These are phyloP conservation scores for Ophraella communa DNA, from an alignment of 2,888 invertebrate species.

Conservation along the genomic window DNA sequence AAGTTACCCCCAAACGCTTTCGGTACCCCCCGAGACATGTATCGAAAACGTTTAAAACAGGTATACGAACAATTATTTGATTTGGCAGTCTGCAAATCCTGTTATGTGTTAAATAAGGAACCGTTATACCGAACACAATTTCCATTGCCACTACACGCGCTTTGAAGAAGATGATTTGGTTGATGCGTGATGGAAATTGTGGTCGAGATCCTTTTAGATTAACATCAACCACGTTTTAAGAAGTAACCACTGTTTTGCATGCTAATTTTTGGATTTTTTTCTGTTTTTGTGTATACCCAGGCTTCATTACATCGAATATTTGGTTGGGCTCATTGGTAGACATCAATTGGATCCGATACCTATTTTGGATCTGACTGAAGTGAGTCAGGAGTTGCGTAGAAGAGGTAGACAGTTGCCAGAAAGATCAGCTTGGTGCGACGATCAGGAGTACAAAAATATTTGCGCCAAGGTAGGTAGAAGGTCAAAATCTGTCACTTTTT, in stretches of 20 bases:
- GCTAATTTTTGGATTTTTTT: not conserved
- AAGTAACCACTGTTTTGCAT: not conserved
- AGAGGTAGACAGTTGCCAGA: constrained; percentile 85
- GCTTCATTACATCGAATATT: constrained; percentile 94
- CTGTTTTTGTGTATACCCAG: constrained; percentile 51
- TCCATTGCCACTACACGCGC: too few species aligned
- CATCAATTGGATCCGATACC: constrained; percentile 86
- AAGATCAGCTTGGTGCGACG: constrained; percentile 81
- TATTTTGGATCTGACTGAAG: constrained; percentile 86
- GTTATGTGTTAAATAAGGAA: not conserved
- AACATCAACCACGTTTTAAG: too few species aligned
- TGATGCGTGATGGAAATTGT: too few species aligned
- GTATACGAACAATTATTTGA: constrained; percentile 55
- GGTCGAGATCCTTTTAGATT: too few species aligned
- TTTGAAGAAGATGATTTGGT: too few species aligned
- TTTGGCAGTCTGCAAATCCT: constrained; percentile 6
- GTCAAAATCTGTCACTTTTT: too few species aligned
- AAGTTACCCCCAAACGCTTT: constrained; percentile 79
- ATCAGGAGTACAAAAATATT: constrained; percentile 82
- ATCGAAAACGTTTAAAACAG: constrained; percentile 69
- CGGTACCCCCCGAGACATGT: constrained; percentile 72
- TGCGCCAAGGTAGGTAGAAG: constrained; percentile 77
- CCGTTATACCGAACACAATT: too few species aligned
- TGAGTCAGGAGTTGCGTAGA: constrained; percentile 85
- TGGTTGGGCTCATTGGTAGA: constrained; percentile 85